Evolutionary conservation across 2,113 vertebrate genomes (phyloP).

Genomic region (Odobenus rosmarus): DNA sequence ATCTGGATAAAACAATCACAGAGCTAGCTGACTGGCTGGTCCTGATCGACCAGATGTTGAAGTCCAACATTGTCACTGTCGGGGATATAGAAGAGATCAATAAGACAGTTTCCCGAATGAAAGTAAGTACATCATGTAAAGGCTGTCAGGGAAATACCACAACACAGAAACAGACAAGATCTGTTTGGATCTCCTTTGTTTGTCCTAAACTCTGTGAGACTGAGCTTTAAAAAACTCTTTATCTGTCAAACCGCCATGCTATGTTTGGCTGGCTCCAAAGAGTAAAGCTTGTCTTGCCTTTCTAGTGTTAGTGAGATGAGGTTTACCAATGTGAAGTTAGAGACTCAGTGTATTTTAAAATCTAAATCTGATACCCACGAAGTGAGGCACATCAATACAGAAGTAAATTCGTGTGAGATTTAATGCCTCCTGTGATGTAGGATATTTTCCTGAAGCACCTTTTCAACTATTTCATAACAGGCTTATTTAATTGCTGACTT

Average conservation of each 20-base stretch:
- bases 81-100: slow-evolving; percentile 95
- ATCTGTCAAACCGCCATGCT: too few species aligned
- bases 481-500: neutral
- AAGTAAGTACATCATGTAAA: slow-evolving; percentile 86
- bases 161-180: neutral
- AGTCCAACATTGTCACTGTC: slow-evolving; percentile 97
- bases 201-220: neutral
- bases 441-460: neutral
- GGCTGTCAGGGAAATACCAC: neutral
- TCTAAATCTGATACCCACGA: neutral
- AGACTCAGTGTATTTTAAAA: neutral
- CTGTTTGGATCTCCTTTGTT: neutral
- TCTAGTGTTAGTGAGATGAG: neutral
- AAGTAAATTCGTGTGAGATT: neutral
- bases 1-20: slow-evolving; percentile 94
- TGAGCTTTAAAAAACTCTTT: neutral
- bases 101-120: slow-evolving; percentile 93
- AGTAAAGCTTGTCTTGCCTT: neutral
- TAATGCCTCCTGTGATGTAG: neutral
- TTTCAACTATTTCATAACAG: slow-evolving; percentile 14
- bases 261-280: neutral
- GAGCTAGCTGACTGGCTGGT: slow-evolving; percentile 96
- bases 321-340: neutral
- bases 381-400: neutral
- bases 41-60: slow-evolving; percentile 97